Conservation (phyloP, 2,113 vertebrate genomes). For the Oncorhynchus keta region DNA sequence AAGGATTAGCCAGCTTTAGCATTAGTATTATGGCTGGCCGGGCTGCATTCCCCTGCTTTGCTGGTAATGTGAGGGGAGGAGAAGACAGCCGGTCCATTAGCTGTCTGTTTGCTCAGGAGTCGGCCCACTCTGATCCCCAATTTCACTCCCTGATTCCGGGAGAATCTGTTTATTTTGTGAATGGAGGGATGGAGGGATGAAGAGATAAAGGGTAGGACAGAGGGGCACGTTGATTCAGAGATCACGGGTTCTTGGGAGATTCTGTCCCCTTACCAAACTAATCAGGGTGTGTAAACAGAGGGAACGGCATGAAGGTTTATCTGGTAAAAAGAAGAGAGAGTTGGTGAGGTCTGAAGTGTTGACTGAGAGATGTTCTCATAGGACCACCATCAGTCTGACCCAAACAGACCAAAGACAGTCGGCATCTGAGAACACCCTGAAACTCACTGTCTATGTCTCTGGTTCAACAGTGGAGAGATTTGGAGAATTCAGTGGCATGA, state of each 20-base stretch:
- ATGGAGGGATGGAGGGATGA: conserved; percentile 13
- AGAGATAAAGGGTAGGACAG: conserved; percentile 60
- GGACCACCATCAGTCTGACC: conserved; percentile 67
- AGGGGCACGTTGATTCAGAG: conserved; percentile 79
- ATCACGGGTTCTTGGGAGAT: conserved; percentile 74
- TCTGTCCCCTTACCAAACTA: conserved; percentile 80
- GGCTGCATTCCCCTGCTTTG: conserved; percentile 83
- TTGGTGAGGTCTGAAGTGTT: conserved; percentile 75
- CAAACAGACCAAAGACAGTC: background rate
- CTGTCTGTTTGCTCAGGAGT: conserved; percentile 90
- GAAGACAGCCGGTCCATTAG: conserved; percentile 86
- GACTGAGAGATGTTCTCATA: conserved; percentile 75
- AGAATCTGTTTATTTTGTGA: conserved; percentile 45
- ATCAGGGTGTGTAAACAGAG: conserved; percentile 85
- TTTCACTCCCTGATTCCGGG: conserved; percentile 82
- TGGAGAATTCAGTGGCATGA: too few species aligned
- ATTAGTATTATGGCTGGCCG: conserved; percentile 83
- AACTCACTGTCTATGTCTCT: background rate
- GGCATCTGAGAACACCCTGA: background rate
- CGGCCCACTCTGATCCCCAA: conserved; percentile 86
- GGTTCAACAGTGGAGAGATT: too few species aligned
- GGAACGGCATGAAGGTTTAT: conserved; percentile 60
- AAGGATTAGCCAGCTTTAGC: conserved; percentile 89
- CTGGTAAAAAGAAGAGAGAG: conserved; percentile 65
- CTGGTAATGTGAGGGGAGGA: conserved; percentile 95